Base-by-base conservation (phyloP, 2,797 vertebrate genomes). In the Hydrocynus forskahlii region DNA sequence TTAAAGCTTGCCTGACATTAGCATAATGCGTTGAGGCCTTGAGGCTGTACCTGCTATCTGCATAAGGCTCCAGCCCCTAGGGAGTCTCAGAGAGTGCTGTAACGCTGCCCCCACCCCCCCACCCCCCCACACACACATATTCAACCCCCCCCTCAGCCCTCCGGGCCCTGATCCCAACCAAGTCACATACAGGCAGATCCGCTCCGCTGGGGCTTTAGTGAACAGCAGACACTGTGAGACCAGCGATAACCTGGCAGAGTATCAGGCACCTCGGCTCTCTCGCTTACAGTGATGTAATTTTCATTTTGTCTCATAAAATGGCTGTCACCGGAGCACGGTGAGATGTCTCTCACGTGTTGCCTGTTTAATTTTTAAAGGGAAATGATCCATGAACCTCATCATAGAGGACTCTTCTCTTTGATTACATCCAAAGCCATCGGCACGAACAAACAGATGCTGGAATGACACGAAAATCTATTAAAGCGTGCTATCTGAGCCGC, bases 1-100 rank as follows among this genome's bases (percentile, higher is more conserved):
- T 98, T 98, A 98, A 97, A 97, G 96, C 95, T 96, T 94, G 94
- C 96, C 96, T 97, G 96, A 97, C 96, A 97, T 98, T 99, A 97
- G 96, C 97, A 99, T 98, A 99, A 97, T 99, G 96, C 94, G 94
- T 96, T 93, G 91, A 96, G 95, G 97, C 97, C 97, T 94, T 90
- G 88, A 95, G 97, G 97, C 95, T 95, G 93, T 96, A 97, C 96
- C 97, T 97, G 96, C 96, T 96, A 98, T 97, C 96, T 98, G 96
- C 94, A 95, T 97, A 95, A 95, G 96, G 95, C 96, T 93, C 92
- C 93, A 96, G 95, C 97, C 95, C 95, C 94, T 94, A 90, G 91
- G 93, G 94, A 86, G 69, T 80, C 81, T 80, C 70, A 40, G 63
- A 70, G 52, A 79, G 64, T 93, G 64, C 63, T 43, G 55, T 63